Base-by-base conservation (phyloP, 2,888 invertebrate species). In the Volucella zonaria region DNA sequence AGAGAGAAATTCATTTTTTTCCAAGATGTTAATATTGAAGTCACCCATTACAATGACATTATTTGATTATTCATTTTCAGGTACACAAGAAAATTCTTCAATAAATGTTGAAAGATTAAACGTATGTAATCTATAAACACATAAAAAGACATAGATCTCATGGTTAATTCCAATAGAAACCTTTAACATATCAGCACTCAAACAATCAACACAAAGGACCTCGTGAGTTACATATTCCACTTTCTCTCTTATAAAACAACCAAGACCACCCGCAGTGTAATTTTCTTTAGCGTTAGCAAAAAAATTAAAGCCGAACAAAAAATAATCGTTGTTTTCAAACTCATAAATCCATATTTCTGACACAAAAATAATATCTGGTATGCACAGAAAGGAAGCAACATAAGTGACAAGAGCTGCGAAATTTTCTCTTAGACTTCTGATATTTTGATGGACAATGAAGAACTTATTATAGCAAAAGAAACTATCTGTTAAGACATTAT, bases 181-280 rank as follows among this genome's bases (percentile, higher is more conserved):
- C 18, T 49, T 77, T 45, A 77, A 18, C 18, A 77, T 47, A 45
- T 77, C 62, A 4, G 62, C 61, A 45, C 68, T 59, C 8, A 8
- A 0, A 56, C 43, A 77, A 62, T 67, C 15, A n/a, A 77, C 31
- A 42, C 18, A 40, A 2, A 59, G n/a, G 10, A 58, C 49, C 38
- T 15, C 47, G 12, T 47, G 47, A 47, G 6, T 6, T n/a, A 12
- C 1, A n/a, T 47, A n/a, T 1, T 11, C n/a, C 12, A n/a, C 12
- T 47, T 47, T 47, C n/a, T 40, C 18, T 15, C 52, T 67, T n/a
- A 66, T 11, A 59, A 78, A 78, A 23, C 64, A 71, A 1, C 78
- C 78, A 73, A 79, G 58, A n/a, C 43, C 58, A 73, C 51, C 66
- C 3, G 78, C 58, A 14, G 73, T 58, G n/a, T 78, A 71, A 38